These are phyloP conservation scores for Anthophora plumipes DNA, from an alignment of 2,888 invertebrate genomes.

Conservation along the genomic window DNA sequence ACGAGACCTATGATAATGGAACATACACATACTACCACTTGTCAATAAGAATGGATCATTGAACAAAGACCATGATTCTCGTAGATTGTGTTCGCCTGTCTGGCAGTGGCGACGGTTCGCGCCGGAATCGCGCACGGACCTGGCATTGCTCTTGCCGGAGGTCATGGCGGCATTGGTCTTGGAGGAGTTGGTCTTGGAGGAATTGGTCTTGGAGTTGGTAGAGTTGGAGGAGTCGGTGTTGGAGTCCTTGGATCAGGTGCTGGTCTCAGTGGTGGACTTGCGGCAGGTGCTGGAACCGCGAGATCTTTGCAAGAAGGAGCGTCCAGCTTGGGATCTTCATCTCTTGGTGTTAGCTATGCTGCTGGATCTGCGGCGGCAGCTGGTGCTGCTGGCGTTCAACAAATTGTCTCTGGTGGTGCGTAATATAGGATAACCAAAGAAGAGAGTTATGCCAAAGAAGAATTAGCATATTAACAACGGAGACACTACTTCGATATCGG, in stretches of 20 bases:
- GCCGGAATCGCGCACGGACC: conserved; percentile 83
- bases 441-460: too few relatives aligned
- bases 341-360: conserved; percentile 84
- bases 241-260: too few relatives aligned
- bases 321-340: conserved; percentile 83
- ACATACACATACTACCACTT: too few relatives aligned
- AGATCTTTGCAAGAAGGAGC: conserved; percentile 83
- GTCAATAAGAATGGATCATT: too few relatives aligned
- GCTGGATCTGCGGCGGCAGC: conserved; percentile 83
- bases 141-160: conserved; percentile 71
- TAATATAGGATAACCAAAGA: conserved; percentile 48
- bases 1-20: background rate
- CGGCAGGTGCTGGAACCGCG: conserved; percentile 83
- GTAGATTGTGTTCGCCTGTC: conserved; percentile 84
- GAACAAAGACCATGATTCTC: too few relatives aligned
- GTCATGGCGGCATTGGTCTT: conserved; percentile 68
- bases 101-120: conserved; percentile 83
- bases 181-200: conserved; percentile 68
- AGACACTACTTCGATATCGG: too few relatives aligned
- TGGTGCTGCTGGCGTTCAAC: conserved; percentile 83
- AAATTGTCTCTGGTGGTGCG: conserved; percentile 83
- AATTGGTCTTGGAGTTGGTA: conserved; percentile 61
- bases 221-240: conserved; percentile 65
- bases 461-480: background rate
- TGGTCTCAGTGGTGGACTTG: too few relatives aligned